These are phyloP conservation scores for Drosophila saltans DNA, from an alignment of 1,140 invertebrate genomes.

Conservation along the genomic window DNA sequence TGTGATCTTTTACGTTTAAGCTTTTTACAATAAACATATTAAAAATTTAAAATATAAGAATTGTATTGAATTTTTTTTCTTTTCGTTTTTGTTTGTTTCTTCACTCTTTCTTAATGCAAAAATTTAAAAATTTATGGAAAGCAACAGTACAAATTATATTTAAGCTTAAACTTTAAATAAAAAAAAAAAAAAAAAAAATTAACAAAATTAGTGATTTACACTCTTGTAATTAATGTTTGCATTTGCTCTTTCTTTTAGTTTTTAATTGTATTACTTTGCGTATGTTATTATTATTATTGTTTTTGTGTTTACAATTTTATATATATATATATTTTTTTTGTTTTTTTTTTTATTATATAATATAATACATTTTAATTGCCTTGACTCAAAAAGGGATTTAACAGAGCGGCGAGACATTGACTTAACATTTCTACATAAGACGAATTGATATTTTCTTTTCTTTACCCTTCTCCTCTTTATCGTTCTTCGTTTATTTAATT, in stretches of 20 bases:
- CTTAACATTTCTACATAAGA: constrained; percentile 66
- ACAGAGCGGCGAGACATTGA: constrained; percentile 30
- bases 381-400: constrained; percentile 63
- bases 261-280: constrained; percentile 25
- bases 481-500: constrained; percentile 25
- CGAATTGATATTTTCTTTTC: constrained; percentile 65
- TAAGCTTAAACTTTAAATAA: constrained; percentile 61
- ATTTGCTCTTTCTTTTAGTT: constrained; percentile 29
- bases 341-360: constrained; percentile 57
- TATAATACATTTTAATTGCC: constrained; percentile 77
- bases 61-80: constrained; percentile 42
- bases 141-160: constrained; percentile 70
- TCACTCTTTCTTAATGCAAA: constrained; percentile 64
- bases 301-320: constrained; percentile 17
- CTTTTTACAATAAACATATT: constrained; percentile 75
- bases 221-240: constrained; percentile 7
- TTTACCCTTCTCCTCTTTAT: constrained; percentile 30
- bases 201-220: constrained; percentile 8
- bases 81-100: constrained; percentile 28
- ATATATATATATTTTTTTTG: constrained; percentile 8
- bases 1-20: constrained; percentile 70
- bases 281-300: constrained; percentile 39
- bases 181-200: constrained; percentile 3
- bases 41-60: constrained; percentile 68
- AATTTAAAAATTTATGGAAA: constrained; percentile 76